phyloP scores from a whole-genome alignment of 2,888 invertebrate genomes.

The Zaprionus lineosus region DNA sequence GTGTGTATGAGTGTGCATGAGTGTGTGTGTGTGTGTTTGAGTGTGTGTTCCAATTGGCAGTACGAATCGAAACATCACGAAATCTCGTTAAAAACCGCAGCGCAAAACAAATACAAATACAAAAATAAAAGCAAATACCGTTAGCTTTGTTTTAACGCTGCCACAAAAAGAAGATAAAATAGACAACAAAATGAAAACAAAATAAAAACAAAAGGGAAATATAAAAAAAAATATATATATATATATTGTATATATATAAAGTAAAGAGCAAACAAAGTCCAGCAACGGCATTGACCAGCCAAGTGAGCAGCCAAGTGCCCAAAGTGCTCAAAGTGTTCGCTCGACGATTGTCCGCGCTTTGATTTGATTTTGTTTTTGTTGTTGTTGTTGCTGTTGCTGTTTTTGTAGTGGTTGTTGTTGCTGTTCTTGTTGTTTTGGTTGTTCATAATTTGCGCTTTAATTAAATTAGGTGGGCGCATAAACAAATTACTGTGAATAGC shows the following conservation, averaged over 20 bases:
- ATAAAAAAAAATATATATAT: conserved; percentile 11
- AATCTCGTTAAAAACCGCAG: conserved; percentile 57
- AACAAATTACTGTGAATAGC: no score
- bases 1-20: conserved; percentile 15
- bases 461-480: conserved; percentile 36
- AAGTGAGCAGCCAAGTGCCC: conserved; percentile 50
- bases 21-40: conserved; percentile 19
- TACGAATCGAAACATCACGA: conserved; percentile 63
- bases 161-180: conserved; percentile 26
- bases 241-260: conserved; percentile 12
- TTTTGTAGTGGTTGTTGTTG: conserved; percentile 4
- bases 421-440: neutral
- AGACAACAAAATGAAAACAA: conserved; percentile 14
- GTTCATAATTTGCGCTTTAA: neutral
- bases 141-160: conserved; percentile 56
- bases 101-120: conserved; percentile 45
- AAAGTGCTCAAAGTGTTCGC: conserved; percentile 5
- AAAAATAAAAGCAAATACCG: conserved; percentile 47
- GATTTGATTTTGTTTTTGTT: conserved; percentile 26
- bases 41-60: conserved; percentile 41
- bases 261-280: conserved; percentile 36
- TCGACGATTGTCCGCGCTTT: neutral
- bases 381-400: conserved; percentile 18
- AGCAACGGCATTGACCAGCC: conserved; percentile 71
- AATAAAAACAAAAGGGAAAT: conserved; percentile 15